Evolutionary conservation across 2,797 vertebrate species (phyloP).

Genomic region (Melanotaenia parkinsoni): DNA sequence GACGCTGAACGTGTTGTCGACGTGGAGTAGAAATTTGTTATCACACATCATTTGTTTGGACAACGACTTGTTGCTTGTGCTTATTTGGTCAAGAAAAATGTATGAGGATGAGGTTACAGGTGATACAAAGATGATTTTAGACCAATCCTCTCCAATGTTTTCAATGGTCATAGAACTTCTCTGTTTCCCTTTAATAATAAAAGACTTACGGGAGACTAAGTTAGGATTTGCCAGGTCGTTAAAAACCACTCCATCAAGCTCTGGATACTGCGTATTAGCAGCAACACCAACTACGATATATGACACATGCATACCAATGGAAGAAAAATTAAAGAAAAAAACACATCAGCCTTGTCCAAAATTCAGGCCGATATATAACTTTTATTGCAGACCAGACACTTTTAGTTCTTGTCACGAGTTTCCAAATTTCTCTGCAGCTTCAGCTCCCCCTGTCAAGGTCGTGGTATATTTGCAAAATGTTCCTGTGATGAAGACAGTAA

Average conservation of each 20-base stretch:
- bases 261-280: not conserved
- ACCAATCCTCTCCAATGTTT: too few species aligned
- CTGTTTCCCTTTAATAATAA: too few species aligned
- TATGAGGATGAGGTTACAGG: too few species aligned
- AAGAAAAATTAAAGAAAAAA: not conserved
- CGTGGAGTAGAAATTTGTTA: not conserved
- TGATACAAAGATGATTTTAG: too few species aligned
- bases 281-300: not conserved
- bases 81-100: too few species aligned
- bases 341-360: constrained; percentile 38
- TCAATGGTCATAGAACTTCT: too few species aligned
- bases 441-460: constrained; percentile 67
- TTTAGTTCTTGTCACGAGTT: constrained; percentile 52
- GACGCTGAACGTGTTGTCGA: not conserved
- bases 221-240: too few species aligned
- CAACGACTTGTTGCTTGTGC: too few species aligned
- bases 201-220: too few species aligned
- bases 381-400: constrained; percentile 48
- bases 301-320: not conserved
- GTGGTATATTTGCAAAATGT: constrained; percentile 61
- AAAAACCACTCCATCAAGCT: not conserved
- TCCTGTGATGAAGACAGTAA: constrained; percentile 63
- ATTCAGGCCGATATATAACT: constrained; percentile 50
- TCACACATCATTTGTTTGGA: too few species aligned
- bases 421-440: constrained; percentile 36